Percentiles rank a stretch among this genome's conserved stretches.
These are phyloP conservation scores for Leptopilina myrica DNA, from an alignment of 2,888 invertebrate species.

Conservation along the genomic window DNA sequence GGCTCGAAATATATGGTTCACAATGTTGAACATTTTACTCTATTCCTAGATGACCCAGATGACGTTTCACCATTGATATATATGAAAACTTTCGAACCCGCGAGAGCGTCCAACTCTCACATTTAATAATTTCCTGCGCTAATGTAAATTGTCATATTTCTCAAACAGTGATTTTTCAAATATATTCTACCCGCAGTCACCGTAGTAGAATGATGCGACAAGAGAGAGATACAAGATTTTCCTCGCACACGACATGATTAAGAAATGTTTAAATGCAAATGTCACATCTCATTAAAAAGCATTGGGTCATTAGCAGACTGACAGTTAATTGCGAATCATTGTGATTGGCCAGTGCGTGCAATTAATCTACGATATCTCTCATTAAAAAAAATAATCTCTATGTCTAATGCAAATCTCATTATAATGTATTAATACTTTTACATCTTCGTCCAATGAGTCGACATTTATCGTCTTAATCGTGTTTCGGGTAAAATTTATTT, in stretches of 20 bases:
- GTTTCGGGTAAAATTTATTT: background rate
- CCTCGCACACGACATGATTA: slow-evolving; percentile 43
- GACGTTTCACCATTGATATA: background rate
- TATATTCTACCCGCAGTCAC: background rate
- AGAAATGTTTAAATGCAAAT: slow-evolving; percentile 49
- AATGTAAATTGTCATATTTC: background rate
- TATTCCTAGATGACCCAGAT: slow-evolving; percentile 17
- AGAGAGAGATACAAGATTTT: background rate
- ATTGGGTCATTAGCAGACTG: slow-evolving; percentile 46
- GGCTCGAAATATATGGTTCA: slow-evolving; percentile 7
- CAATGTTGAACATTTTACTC: slow-evolving; percentile 9
- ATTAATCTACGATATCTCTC: slow-evolving; percentile 23
- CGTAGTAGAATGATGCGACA: background rate
- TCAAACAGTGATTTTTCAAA: slow-evolving; percentile 12
- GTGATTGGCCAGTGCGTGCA: slow-evolving; percentile 29
- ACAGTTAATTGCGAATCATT: slow-evolving; percentile 51
- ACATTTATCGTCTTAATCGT: slow-evolving; percentile 1
- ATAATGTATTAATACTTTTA: slow-evolving; percentile 22
- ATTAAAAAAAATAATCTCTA: slow-evolving; percentile 12
- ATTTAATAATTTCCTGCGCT: slow-evolving; percentile 29
- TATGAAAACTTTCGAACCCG: slow-evolving; percentile 5
- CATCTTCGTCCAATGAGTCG: slow-evolving; percentile 9
- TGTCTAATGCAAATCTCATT: slow-evolving; percentile 22
- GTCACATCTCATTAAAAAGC: slow-evolving; percentile 50
- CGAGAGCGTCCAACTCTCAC: background rate